Evolutionary conservation across 2,113 vertebrate species (phyloP).

Genomic region (Thalassarche chlororhynchos): DNA sequence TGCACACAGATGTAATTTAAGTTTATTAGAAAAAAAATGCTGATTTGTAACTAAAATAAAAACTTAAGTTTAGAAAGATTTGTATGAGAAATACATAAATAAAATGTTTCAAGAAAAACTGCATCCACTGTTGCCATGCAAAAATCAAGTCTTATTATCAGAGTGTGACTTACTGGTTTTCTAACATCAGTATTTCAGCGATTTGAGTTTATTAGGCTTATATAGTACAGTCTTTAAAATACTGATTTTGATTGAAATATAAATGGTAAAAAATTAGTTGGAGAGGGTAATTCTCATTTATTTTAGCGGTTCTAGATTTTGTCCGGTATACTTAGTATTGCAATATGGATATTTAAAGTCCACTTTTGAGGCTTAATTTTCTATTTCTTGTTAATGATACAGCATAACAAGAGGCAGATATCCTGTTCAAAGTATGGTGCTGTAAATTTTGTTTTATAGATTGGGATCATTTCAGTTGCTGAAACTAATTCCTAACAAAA

Average conservation of each 20-base stretch:
- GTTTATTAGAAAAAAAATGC: constrained; percentile 32
- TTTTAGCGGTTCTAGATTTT: neutral
- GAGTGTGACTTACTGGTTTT: neutral
- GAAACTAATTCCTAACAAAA: neutral
- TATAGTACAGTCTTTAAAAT: neutral
- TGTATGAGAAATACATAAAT: neutral
- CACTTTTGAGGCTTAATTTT: neutral
- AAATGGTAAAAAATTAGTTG: neutral
- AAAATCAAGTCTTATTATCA: neutral
- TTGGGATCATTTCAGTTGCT: neutral
- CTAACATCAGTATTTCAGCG: neutral
- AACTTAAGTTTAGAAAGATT: neutral
- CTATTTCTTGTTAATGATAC: neutral
- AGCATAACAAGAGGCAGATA: neutral
- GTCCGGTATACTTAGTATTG: neutral
- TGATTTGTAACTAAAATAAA: neutral
- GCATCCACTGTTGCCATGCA: neutral
- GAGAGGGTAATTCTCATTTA: neutral
- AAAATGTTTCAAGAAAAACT: neutral
- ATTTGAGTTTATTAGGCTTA: neutral
- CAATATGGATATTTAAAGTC: neutral
- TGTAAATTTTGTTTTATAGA: neutral
- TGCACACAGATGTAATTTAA: constrained; percentile 31
- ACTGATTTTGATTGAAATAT: neutral
- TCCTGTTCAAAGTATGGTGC: neutral